phyloP scores from a whole-genome alignment of 1,140 invertebrate genomes.

The Pseudomyrmex sp. region DNA sequence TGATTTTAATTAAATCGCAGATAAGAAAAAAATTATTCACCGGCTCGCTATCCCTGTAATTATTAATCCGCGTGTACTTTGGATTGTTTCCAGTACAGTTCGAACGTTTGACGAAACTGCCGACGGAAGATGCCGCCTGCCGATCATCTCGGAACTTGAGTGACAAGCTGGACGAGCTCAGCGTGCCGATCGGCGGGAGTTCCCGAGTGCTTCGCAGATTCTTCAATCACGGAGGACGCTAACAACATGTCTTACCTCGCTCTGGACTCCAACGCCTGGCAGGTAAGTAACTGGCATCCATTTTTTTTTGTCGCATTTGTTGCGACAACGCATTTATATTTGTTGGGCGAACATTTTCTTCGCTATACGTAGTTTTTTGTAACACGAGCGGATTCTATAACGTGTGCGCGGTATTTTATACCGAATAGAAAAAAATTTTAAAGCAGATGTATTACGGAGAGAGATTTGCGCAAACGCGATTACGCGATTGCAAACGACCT shows the following conservation, averaged over 20 bases:
- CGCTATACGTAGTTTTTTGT: too few species aligned
- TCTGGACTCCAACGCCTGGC: constrained; percentile 84
- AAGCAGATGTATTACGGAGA: constrained; percentile 31
- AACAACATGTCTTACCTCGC: constrained; percentile 84
- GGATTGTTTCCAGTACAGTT: constrained; percentile 56
- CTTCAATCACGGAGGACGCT: constrained; percentile 73
- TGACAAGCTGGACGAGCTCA: constrained; percentile 67
- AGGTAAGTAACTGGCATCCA: constrained; percentile 76
- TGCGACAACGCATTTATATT: too few species aligned
- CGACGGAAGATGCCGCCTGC: constrained; percentile 72
- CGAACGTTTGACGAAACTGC: constrained; percentile 41
- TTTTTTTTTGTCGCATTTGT: constrained; percentile 20
- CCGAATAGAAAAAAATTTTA: constrained; percentile 32
- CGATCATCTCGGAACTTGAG: constrained; percentile 76
- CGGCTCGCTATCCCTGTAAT: too few species aligned
- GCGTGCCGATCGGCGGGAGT: constrained; percentile 49
- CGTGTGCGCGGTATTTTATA: too few species aligned
- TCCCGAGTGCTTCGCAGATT: constrained; percentile 46
- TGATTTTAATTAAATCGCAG: too few species aligned
- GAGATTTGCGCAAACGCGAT: constrained; percentile 21
- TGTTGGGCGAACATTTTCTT: too few species aligned
- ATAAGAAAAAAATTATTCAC: not conserved
- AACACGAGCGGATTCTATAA: too few species aligned
- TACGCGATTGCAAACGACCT: not conserved
- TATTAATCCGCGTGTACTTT: not conserved